Percentiles rank a stretch among this genome's conserved stretches.
Evolutionary conservation across 1,140 invertebrate genomes (phyloP).

Genomic region (Carposina sasakii): DNA sequence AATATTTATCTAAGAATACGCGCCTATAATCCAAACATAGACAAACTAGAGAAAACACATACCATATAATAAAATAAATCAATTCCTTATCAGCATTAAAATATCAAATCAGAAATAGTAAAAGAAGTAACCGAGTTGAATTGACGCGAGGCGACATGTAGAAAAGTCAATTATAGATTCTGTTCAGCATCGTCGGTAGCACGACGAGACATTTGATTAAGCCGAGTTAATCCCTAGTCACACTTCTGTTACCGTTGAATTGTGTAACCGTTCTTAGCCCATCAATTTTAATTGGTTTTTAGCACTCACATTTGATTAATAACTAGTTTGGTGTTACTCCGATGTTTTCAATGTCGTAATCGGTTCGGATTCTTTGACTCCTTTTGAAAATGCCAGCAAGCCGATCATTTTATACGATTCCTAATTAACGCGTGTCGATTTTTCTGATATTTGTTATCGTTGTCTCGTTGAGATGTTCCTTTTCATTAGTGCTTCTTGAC

Average conservation of each 20-base stretch:
- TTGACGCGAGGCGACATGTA: too few species aligned
- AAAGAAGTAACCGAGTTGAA: too few species aligned
- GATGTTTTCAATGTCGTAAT: slow-evolving; percentile 21
- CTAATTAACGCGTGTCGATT: slow-evolving; percentile 31
- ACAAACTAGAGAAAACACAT: too few species aligned
- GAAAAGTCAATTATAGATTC: slow-evolving; percentile 43
- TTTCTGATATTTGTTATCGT: slow-evolving; percentile 20
- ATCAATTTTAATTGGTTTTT: slow-evolving; percentile 48
- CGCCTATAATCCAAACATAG: too few species aligned
- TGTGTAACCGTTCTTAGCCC: slow-evolving; percentile 32
- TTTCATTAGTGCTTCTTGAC: slow-evolving; percentile 17
- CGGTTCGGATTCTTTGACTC: slow-evolving; percentile 5
- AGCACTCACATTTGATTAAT: slow-evolving; percentile 41
- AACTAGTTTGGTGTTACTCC: slow-evolving; percentile 18
- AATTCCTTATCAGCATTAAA: too few species aligned
- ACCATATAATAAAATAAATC: too few species aligned
- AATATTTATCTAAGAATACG: too few species aligned
- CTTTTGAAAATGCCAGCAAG: slow-evolving; percentile 14
- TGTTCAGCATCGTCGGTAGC: slow-evolving; percentile 24
- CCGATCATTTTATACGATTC: slow-evolving; percentile 25
- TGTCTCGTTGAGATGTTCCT: slow-evolving; percentile 23
- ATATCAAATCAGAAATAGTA: too few species aligned
- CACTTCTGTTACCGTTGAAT: slow-evolving; percentile 26
- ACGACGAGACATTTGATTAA: slow-evolving; percentile 27
- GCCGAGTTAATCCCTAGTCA: slow-evolving; percentile 23